A percentile compares a stretch with the other conserved stretches of the same genome.
phyloP scores from a whole-genome alignment of 2,113 vertebrate genomes.

The Phaethon lepturus region DNA sequence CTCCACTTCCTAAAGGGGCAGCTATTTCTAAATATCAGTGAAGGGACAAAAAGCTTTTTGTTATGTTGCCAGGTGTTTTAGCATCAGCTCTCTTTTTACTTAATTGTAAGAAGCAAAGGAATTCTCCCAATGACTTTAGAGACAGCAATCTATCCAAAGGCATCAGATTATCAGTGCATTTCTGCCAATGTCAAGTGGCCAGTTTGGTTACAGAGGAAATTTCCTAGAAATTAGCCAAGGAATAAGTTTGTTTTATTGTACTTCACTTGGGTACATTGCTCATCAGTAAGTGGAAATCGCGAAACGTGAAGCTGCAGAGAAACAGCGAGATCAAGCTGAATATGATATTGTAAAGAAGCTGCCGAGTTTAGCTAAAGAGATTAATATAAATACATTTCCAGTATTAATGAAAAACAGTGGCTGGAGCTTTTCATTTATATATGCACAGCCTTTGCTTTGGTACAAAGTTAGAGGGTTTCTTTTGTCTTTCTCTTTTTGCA shows the following conservation, averaged over 20 bases:
- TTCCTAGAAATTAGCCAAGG: neutral
- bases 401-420: constrained; percentile 24
- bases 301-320: neutral
- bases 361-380: constrained; percentile 32
- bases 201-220: neutral
- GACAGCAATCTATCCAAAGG: neutral
- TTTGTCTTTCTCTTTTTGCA: constrained; percentile 30
- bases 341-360: neutral
- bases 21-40: neutral
- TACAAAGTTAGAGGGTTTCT: constrained; percentile 8
- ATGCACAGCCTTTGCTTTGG: constrained; percentile 28
- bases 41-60: neutral
- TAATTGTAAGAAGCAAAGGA: neutral
- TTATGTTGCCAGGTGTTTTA: neutral
- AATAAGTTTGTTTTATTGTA: neutral
- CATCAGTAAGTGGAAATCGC: neutral
- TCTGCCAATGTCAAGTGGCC: neutral
- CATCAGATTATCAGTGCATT: neutral
- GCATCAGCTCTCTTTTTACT: neutral
- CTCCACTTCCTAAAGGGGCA: neutral
- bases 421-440: neutral
- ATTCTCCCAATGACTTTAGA: neutral
- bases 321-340: neutral
- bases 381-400: constrained; percentile 38
- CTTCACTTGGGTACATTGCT: neutral